Conservation (phyloP, 1,140 invertebrate species). For the Nebria ingens region DNA sequence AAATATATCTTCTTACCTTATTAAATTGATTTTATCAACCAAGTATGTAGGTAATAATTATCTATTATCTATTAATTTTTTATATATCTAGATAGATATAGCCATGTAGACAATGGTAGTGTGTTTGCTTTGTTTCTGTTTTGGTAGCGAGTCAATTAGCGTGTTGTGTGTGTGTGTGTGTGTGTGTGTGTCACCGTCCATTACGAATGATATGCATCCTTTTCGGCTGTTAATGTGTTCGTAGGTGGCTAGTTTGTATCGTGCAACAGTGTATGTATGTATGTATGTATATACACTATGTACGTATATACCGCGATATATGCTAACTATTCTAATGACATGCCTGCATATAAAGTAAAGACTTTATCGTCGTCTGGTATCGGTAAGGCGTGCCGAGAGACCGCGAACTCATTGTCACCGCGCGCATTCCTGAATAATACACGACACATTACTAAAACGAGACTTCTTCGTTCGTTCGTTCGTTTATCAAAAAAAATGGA, state of each 20-base stretch:
- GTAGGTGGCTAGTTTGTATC: neutral
- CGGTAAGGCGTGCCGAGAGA: neutral
- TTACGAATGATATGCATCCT: neutral
- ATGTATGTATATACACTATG: neutral
- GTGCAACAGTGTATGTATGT: neutral
- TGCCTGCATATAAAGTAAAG: neutral
- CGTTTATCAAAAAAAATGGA: too few species aligned
- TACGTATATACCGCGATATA: neutral
- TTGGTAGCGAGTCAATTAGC: too few species aligned
- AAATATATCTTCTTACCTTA: too few species aligned
- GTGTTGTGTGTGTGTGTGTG: too few species aligned
- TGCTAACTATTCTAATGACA: neutral
- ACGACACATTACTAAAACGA: too few species aligned
- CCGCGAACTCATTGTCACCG: neutral
- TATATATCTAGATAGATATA: too few species aligned
- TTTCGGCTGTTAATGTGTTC: neutral
- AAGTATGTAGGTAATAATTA: too few species aligned
- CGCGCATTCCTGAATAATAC: neutral
- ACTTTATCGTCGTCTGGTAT: neutral
- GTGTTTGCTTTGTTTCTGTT: too few species aligned
- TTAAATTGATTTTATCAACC: too few species aligned
- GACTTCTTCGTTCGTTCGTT: too few species aligned
- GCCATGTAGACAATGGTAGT: too few species aligned
- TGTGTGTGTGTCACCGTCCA: slow-evolving; percentile 1
- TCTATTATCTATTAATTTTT: too few species aligned